Evolutionary conservation across 2,113 vertebrate species (phyloP), one percentile per base, ranked within the genome.

Genomic region (Camelus dromedarius): DNA sequence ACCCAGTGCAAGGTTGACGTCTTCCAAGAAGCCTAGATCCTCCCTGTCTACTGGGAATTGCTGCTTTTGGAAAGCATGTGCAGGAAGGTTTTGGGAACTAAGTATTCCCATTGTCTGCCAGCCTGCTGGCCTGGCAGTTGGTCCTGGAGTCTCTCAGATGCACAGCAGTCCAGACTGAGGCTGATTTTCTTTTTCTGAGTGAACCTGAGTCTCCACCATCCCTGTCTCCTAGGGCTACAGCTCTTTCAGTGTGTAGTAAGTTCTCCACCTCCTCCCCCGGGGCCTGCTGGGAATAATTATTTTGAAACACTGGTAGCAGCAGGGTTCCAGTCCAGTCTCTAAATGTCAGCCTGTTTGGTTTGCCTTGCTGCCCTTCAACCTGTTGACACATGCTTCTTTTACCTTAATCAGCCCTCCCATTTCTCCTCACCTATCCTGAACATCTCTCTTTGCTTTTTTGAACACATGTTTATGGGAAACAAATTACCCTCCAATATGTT

Each of bases 181-280:
- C 42, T 87, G 70, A 70, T 92, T 93, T 92, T 88, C 46, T 69
- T 88, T 91, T 93, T 96, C 38, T 70, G 83, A 22, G n/a, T 93
- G 69, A 67, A 83, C 56, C 24, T 86, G 22, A 85, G 76, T 95
- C 66, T 84, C 58, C 69, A 82, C 0, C 14, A 7, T 75, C n/a
- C n/a, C 30, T 1, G 22, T 86, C 35, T 89, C 30, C 14, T 8
- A 67, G 48, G 69, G 16, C 42, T 82, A 13, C 9, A 4, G 2
- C 75, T 79, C 2, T 88, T 96, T 56, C 42, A 93, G 5, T 86
- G 38, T 81, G 42, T 72, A 70, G 35, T 6, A 30, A 81, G 50
- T 30, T 19, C n/a, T 90, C n/a, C 1, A 19, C 50, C 20, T 38
- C 50, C 54, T 95, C 19, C 32, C 35, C 24, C n/a, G 48, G 16